phyloP scores from a whole-genome alignment of 1,140 invertebrate genomes.

The Pteromalus puparum region DNA sequence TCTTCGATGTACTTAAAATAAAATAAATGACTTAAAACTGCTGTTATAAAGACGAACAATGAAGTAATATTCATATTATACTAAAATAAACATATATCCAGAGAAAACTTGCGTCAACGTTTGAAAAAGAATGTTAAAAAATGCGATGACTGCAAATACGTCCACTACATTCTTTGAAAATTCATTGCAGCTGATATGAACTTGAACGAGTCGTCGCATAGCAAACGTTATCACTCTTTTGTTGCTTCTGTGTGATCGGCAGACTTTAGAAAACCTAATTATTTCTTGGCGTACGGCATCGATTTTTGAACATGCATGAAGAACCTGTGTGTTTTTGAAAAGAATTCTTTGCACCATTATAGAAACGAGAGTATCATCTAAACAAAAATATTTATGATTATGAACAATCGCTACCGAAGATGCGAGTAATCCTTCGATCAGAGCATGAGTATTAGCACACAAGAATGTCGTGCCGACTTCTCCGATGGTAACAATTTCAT shows the following conservation, averaged over 20 bases:
- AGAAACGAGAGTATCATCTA: neutral
- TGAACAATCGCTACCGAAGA: neutral
- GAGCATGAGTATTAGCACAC: neutral
- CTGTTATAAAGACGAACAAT: neutral
- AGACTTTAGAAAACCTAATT: neutral
- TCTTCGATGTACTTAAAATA: neutral
- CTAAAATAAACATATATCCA: neutral
- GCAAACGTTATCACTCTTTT: neutral
- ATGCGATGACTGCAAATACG: neutral
- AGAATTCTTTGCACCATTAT: neutral
- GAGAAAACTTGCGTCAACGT: neutral
- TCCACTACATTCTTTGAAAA: neutral
- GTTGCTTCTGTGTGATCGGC: too few species aligned
- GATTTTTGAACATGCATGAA: neutral
- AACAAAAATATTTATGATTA: neutral
- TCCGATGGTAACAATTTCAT: neutral
- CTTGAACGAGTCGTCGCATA: neutral
- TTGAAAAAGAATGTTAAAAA: neutral
- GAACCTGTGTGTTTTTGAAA: neutral
- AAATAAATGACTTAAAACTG: neutral
- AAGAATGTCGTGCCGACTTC: neutral
- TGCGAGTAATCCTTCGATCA: neutral
- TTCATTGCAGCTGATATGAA: neutral
- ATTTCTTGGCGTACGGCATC: neutral
- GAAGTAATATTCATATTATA: neutral